These are phyloP conservation scores for Baronia brevicornis DNA, from an alignment of 2,888 invertebrate genomes.

Conservation along the genomic window DNA sequence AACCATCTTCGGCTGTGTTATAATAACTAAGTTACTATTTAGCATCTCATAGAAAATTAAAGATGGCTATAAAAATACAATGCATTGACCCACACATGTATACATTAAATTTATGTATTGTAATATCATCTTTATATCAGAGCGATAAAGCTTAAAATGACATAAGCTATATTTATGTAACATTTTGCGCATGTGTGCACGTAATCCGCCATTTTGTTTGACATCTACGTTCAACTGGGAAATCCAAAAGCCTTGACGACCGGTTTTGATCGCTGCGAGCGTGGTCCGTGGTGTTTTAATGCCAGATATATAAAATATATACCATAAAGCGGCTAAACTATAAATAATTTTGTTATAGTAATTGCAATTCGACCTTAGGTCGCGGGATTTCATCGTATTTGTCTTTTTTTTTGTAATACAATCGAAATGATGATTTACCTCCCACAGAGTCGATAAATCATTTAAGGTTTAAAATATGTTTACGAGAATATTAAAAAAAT, in stretches of 20 bases:
- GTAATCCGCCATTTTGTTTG: slow-evolving; percentile 46
- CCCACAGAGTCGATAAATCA: too few relatives aligned
- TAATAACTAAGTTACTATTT: too few relatives aligned
- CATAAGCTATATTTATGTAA: slow-evolving; percentile 6
- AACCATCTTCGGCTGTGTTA: too few relatives aligned
- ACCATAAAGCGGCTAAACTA: slow-evolving; percentile 8
- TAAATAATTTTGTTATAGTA: slow-evolving; percentile 20
- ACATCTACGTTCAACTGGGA: slow-evolving; percentile 35
- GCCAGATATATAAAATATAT: slow-evolving; percentile 14
- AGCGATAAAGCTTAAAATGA: slow-evolving; percentile 7
- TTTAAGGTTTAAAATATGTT: too few relatives aligned
- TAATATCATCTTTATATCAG: slow-evolving; percentile 15
- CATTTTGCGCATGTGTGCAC: slow-evolving; percentile 21
- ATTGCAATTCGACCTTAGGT: slow-evolving; percentile 11
- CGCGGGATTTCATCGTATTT: too few relatives aligned
- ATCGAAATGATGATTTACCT: too few relatives aligned
- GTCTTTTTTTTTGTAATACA: too few relatives aligned
- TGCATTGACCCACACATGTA: too few relatives aligned
- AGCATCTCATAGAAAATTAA: too few relatives aligned
- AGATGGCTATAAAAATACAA: too few relatives aligned
- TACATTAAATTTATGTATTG: slow-evolving; percentile 13
- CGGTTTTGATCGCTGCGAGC: slow-evolving; percentile 50
- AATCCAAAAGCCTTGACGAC: slow-evolving; percentile 68
- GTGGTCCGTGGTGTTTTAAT: slow-evolving; percentile 28
- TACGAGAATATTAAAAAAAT: too few relatives aligned